phyloP scores from a whole-genome alignment of 2,113 vertebrate species.

The Phaetusa simplex region DNA sequence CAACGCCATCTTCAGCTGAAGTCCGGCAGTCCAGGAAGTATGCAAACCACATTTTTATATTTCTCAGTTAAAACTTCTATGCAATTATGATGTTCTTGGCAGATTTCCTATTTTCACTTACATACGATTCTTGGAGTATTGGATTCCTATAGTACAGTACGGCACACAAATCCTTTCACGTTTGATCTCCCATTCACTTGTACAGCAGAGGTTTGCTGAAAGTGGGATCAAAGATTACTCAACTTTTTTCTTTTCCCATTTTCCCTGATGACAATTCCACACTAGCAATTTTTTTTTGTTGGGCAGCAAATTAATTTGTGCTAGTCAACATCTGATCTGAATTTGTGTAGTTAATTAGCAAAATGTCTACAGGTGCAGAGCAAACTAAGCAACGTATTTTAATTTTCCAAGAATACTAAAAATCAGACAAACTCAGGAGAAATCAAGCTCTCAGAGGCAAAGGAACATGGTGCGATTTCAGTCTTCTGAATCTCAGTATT shows the following conservation, averaged over 20 bases:
- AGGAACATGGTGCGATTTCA: neutral
- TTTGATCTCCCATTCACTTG: conserved; percentile 74
- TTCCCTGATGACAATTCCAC: conserved; percentile 62
- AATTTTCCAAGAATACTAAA: neutral
- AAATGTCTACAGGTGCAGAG: neutral
- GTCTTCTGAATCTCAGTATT: neutral
- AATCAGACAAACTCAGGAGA: neutral
- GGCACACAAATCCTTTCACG: conserved; percentile 33
- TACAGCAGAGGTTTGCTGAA: conserved; percentile 63
- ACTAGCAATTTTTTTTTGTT: neutral
- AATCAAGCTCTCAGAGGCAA: neutral
- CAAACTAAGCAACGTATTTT: neutral
- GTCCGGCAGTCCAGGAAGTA: neutral
- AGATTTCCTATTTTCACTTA: conserved; percentile 59
- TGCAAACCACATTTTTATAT: neutral
- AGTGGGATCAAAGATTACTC: conserved; percentile 72
- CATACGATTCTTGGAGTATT: conserved; percentile 60
- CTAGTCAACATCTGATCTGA: conserved; percentile 8
- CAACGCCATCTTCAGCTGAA: neutral
- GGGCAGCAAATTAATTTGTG: conserved; percentile 47
- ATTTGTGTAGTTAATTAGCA: conserved; percentile 33
- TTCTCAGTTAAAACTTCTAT: conserved; percentile 31
- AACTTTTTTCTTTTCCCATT: conserved; percentile 35
- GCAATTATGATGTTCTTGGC: conserved; percentile 34
- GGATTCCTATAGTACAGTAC: conserved; percentile 69